A percentile compares a stretch with the other conserved stretches of the same genome.
Evolutionary conservation across 2,888 invertebrate genomes (phyloP).

Genomic region (Lydus trimaculatus): DNA sequence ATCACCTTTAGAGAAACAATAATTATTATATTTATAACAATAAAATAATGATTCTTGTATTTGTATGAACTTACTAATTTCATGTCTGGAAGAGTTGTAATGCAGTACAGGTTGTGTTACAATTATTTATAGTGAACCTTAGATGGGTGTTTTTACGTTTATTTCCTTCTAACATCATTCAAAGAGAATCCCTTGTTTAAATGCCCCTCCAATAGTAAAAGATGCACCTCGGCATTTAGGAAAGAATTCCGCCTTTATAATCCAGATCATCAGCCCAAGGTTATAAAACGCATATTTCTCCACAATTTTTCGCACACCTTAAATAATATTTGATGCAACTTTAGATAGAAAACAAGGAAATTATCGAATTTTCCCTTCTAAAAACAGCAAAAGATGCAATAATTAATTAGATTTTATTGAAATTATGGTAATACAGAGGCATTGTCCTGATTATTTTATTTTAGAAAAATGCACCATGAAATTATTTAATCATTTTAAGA

Average conservation of each 20-base stretch:
- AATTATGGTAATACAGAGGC: not conserved
- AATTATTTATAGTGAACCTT: conserved; percentile 40
- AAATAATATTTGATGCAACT: conserved; percentile 18
- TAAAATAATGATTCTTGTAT: not conserved
- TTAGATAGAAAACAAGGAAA: too few species aligned
- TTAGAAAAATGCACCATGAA: not conserved
- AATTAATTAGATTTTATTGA: not conserved
- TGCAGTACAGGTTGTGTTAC: conserved; percentile 36
- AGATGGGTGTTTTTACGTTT: conserved; percentile 13
- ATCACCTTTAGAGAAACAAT: conserved; percentile 57
- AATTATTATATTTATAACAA: not conserved
- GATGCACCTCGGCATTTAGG: conserved; percentile 35
- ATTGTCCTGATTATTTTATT: not conserved
- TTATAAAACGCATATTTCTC: conserved; percentile 25
- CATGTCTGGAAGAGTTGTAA: conserved; percentile 40
- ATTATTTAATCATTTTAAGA: not conserved
- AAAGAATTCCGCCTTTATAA: conserved; percentile 30
- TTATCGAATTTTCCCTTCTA: too few species aligned
- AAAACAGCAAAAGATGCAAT: not conserved
- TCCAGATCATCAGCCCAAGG: conserved; percentile 34
- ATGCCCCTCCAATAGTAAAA: conserved; percentile 34
- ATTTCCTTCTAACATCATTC: conserved; percentile 16
- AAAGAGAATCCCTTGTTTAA: conserved; percentile 23
- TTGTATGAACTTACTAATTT: conserved; percentile 41
- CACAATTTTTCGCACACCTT: conserved; percentile 29